Conservation (phyloP, 2,888 invertebrate genomes). For the Unio delphinus region DNA sequence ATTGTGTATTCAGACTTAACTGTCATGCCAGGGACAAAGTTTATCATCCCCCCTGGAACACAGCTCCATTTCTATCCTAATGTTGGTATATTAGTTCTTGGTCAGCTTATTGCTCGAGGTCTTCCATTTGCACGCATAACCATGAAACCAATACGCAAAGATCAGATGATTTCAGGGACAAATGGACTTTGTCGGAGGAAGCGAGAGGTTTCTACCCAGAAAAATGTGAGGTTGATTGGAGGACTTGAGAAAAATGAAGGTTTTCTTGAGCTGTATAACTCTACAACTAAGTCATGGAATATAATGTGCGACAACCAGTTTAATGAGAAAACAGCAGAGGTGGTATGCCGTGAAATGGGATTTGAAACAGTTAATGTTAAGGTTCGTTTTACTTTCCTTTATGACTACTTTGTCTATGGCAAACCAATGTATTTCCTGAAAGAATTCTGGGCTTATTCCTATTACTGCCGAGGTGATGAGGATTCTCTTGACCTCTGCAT, state of each 20-base stretch:
- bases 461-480: slow-evolving; percentile 71
- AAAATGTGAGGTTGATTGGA: slow-evolving; percentile 75
- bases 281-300: slow-evolving; percentile 95
- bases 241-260: slow-evolving; percentile 83
- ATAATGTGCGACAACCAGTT: slow-evolving; percentile 96
- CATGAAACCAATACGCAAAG: neutral
- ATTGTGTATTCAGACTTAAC: slow-evolving; percentile 89
- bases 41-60: slow-evolving; percentile 91
- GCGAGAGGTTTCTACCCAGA: too few relatives aligned
- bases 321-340: slow-evolving; percentile 96
- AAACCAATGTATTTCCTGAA: slow-evolving; percentile 67
- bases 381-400: slow-evolving; percentile 78
- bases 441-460: slow-evolving; percentile 68
- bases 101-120: slow-evolving; percentile 89
- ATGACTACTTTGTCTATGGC: slow-evolving; percentile 67
- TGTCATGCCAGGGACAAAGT: slow-evolving; percentile 92
- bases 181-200: too few relatives aligned
- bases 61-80: slow-evolving; percentile 94
- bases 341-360: slow-evolving; percentile 94
- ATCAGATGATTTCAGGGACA: too few relatives aligned
- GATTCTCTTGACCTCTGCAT: slow-evolving; percentile 74
- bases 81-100: slow-evolving; percentile 95
- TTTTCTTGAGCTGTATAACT: slow-evolving; percentile 94
- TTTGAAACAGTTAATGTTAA: slow-evolving; percentile 90
- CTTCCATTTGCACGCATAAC: slow-evolving; percentile 61